phyloP scores from a whole-genome alignment of 1,140 invertebrate genomes.

The Temnothorax nylanderi region DNA sequence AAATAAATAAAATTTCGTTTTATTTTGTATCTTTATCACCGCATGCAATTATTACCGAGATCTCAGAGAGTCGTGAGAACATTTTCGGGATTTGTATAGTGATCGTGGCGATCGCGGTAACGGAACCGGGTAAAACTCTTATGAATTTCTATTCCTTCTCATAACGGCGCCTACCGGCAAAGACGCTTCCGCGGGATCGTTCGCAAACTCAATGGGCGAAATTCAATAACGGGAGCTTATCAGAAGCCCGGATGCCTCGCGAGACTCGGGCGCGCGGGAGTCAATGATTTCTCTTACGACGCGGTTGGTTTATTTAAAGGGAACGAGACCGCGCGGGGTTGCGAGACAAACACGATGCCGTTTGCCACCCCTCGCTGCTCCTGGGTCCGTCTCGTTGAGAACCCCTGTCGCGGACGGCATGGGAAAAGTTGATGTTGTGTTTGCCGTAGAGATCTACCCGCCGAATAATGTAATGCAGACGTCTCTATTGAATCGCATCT shows the following conservation, averaged over 20 bases:
- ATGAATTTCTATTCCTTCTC: conserved; percentile 12
- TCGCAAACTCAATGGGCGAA: conserved; percentile 46
- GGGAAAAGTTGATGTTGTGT: conserved; percentile 85
- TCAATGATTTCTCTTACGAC: conserved; percentile 66
- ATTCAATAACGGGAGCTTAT: conserved; percentile 61
- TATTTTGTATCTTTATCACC: background rate
- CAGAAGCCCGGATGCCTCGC: conserved; percentile 28
- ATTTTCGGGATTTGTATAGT: background rate
- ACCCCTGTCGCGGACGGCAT: conserved; percentile 80
- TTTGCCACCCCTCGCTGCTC: conserved; percentile 54
- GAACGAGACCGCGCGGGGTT: conserved; percentile 52
- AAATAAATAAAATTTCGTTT: background rate
- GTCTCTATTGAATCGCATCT: conserved; percentile 82
- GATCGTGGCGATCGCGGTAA: background rate
- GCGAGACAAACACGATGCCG: conserved; percentile 61
- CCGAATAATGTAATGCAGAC: conserved; percentile 82
- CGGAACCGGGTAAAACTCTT: conserved; percentile 4
- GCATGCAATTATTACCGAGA: background rate
- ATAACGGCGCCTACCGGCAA: background rate
- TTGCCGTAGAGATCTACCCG: conserved; percentile 83
- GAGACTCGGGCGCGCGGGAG: conserved; percentile 41
- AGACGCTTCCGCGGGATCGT: conserved; percentile 27
- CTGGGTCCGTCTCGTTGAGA: conserved; percentile 73
- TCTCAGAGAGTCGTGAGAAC: background rate
- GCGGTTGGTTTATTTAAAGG: conserved; percentile 71